Conservation (phyloP, 2,113 vertebrate genomes). For the Pelecanoides urinatrix region DNA sequence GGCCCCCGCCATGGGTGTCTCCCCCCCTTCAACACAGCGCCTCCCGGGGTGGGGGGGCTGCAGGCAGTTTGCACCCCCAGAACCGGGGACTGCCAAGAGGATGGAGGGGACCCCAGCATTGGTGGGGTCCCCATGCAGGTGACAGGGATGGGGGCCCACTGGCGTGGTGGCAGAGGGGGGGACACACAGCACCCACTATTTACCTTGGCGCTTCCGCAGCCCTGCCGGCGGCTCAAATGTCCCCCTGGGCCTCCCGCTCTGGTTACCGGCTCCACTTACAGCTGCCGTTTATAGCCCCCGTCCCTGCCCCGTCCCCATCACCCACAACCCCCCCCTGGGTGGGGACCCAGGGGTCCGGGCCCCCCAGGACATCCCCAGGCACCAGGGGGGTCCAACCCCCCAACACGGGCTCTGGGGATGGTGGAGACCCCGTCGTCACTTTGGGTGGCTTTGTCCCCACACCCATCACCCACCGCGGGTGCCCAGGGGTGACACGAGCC, state of each 20-base stretch:
- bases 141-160: not conserved
- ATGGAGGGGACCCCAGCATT: fast-evolving
- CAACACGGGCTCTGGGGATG: fast-evolving
- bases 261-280: constrained; percentile 54
- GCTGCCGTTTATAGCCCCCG: constrained; percentile 50
- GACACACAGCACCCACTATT: not conserved
- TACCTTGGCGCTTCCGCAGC: not conserved
- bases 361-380: not conserved
- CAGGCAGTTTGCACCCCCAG: not conserved
- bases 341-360: not conserved
- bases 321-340: not conserved
- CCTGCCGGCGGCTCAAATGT: constrained; percentile 22
- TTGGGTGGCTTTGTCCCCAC: not conserved
- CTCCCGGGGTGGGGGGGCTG: not conserved
- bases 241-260: constrained; percentile 31
- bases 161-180: fast-evolving
- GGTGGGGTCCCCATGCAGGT: not conserved
- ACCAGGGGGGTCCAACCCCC: not conserved
- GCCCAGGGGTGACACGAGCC: fast-evolving
- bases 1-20: not conserved
- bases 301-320: not conserved
- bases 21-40: not conserved
- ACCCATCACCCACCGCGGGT: fast-evolving
- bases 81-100: not conserved
- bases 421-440: not conserved